Percentiles rank a stretch among this genome's conserved stretches.
Evolutionary conservation across 2,797 vertebrate genomes (phyloP).

Genomic region (Hydrophis major): DNA sequence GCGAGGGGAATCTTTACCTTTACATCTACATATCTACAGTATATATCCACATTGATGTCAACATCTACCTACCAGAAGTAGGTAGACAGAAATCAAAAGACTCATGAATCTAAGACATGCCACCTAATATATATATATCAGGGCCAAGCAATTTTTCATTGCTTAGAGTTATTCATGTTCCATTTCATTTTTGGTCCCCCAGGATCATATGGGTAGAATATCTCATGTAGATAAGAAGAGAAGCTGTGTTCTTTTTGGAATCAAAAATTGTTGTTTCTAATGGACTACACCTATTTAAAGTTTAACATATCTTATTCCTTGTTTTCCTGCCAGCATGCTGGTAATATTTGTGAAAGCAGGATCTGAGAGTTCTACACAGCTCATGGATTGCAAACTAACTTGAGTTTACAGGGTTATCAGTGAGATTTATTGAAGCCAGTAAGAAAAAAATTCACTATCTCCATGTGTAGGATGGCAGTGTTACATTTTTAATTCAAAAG

Average conservation of each 20-base stretch:
- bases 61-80: not conserved
- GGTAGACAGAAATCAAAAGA: not conserved
- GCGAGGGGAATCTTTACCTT: too few species aligned
- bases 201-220: not conserved
- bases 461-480: not conserved
- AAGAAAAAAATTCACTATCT: not conserved
- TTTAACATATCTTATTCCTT: not conserved
- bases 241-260: not conserved
- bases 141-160: not conserved
- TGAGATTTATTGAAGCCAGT: not conserved
- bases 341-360: not conserved
- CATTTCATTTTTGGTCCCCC: not conserved
- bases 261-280: not conserved
- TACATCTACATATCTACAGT: not conserved
- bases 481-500: not conserved
- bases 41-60: not conserved
- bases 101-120: not conserved
- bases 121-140: not conserved
- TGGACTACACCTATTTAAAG: not conserved
- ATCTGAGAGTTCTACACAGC: not conserved
- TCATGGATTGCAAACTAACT: not conserved
- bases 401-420: not conserved
- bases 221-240: not conserved
- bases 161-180: not conserved
- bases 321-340: not conserved